These are phyloP conservation scores for Myrmecophaga tridactyla DNA, from an alignment of 2,113 vertebrate genomes.

Conservation along the genomic window DNA sequence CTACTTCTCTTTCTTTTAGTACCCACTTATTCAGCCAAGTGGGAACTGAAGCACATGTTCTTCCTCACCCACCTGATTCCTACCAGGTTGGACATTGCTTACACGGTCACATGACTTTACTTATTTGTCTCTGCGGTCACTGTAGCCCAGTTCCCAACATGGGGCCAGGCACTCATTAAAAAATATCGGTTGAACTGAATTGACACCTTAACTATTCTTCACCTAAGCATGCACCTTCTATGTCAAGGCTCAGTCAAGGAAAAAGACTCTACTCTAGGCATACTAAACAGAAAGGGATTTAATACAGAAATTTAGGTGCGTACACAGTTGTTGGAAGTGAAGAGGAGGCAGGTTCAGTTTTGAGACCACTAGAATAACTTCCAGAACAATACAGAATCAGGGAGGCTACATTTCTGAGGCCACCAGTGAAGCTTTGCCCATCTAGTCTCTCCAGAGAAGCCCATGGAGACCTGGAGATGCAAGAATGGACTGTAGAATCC, in stretches of 20 bases:
- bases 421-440: neutral
- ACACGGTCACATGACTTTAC: neutral
- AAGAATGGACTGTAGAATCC: neutral
- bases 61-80: too few species aligned
- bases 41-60: neutral
- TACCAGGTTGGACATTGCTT: neutral
- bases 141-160: neutral
- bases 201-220: neutral
- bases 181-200: neutral
- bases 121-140: neutral
- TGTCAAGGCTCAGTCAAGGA: slow-evolving; percentile 3
- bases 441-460: neutral
- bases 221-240: neutral
- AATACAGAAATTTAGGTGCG: neutral
- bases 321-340: neutral
- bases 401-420: neutral
- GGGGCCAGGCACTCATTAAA: neutral
- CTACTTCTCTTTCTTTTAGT: neutral
- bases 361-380: neutral
- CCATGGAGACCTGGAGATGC: neutral
- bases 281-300: neutral
- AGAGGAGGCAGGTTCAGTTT: neutral
- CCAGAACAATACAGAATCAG: neutral
- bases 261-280: neutral
- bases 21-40: neutral